Evolutionary conservation across 2,888 invertebrate species (phyloP), one percentile per base, ranked within the genome.

Genomic region (Rhabditoides inermis): DNA sequence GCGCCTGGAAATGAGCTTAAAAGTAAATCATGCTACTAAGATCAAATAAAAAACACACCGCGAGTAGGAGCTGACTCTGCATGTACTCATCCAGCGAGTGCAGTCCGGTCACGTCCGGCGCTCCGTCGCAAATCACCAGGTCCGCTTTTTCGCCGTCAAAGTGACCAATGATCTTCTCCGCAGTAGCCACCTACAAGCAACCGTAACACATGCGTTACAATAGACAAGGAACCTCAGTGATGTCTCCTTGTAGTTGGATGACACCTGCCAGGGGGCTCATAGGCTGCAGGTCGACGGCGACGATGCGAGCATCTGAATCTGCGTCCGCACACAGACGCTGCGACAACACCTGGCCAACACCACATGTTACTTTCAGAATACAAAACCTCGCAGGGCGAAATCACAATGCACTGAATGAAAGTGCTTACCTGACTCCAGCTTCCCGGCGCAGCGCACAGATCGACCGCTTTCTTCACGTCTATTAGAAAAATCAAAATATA

Each of bases 81-180:
- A 99, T 86, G 77, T 91, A 98, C 78, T 94, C 92, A 79, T 98
- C 98, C 77, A 98, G 87, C 70, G 92, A 91, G 78, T 98, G 95
- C 6, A 94, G 81, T 2, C 98, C 98, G 32, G 95, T 98, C 2
- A 98, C 92, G 83, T 98, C 95, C 1, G 95, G 95, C 1, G 95
- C 95, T 32, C 98, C 98, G 81, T 98, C 98, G 78, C 95, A 95
- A 1, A 98, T 88, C 2, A 95, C 92, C 52, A 98, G 80, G 77
- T 98, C 90, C 3, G 92, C 91, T 67, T 87, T 84, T 48, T 85
- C 83, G 1, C 90, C 90, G 70, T 88, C 85, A 78, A 98, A 92
- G 76, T 91, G 86, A 22, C 84, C 81, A 55, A 95, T 88, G 30
- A 99, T 94, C 72, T 87, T 83, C 68, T 87, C 83, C 0, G 94